Conservation (phyloP, 2,113 vertebrate species). For the Salvator merianae region DNA sequence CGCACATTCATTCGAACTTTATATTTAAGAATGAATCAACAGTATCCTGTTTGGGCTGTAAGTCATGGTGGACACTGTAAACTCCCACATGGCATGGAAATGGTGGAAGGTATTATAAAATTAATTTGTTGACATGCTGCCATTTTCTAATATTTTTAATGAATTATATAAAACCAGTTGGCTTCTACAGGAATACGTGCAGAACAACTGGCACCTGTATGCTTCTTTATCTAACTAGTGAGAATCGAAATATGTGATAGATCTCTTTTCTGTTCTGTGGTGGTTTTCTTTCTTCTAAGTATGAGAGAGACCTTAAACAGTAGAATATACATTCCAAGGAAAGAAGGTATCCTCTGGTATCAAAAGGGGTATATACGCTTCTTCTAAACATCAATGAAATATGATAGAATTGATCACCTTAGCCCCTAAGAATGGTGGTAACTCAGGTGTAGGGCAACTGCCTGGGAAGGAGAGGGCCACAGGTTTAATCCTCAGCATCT, state of each 20-base stretch:
- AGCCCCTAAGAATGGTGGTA: too few relatives aligned
- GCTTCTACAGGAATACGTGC: background rate
- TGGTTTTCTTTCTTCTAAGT: background rate
- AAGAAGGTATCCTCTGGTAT: background rate
- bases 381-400: background rate
- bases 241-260: background rate
- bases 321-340: background rate
- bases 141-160: background rate
- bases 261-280: background rate
- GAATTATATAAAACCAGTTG: background rate
- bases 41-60: slow-evolving; percentile 89
- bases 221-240: background rate
- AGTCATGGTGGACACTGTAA: slow-evolving; percentile 90
- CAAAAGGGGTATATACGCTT: background rate
- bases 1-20: slow-evolving; percentile 86
- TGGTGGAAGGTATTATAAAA: slow-evolving; percentile 80
- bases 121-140: background rate
- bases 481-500: too few relatives aligned
- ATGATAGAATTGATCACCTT: background rate
- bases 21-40: slow-evolving; percentile 73
- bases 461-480: too few relatives aligned
- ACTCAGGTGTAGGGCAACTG: too few relatives aligned
- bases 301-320: too few relatives aligned
- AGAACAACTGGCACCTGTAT: background rate
- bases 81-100: slow-evolving; percentile 83